Evolutionary conservation across 2,888 invertebrate genomes (phyloP).

Genomic region (Pristionchus arcanus): DNA sequence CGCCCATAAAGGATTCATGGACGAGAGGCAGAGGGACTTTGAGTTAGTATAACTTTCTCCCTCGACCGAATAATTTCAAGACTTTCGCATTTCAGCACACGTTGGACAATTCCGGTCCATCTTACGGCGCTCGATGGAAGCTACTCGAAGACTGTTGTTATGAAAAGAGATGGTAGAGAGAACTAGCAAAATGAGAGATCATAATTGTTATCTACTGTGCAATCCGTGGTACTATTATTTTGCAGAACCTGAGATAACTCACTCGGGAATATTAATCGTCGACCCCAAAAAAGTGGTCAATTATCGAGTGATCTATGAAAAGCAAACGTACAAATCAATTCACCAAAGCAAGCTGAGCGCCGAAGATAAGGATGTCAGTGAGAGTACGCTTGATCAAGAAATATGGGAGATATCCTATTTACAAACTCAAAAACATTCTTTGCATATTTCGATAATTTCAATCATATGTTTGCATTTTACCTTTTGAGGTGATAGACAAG

Average conservation of each 20-base stretch:
- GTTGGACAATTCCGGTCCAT: constrained; percentile 20
- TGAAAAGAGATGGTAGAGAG: not conserved
- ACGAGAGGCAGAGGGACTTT: not conserved
- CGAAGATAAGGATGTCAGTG: not conserved
- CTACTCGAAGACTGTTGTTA: not conserved
- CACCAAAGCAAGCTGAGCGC: not conserved
- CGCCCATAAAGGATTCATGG: not conserved
- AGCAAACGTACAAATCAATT: not conserved
- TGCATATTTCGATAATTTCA: not conserved
- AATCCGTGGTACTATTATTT: not conserved
- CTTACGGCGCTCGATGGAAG: not conserved
- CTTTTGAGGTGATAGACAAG: not conserved
- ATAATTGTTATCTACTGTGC: not conserved
- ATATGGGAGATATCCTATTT: not conserved
- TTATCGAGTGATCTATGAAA: constrained; percentile 22
- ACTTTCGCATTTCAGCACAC: not conserved
- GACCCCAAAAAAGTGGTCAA: not conserved
- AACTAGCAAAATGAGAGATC: no score
- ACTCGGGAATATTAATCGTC: not conserved
- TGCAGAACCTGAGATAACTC: not conserved
- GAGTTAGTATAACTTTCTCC: not conserved
- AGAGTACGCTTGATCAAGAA: no score
- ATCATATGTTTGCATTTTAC: no score
- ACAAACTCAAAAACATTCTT: not conserved
- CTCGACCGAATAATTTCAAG: not conserved